phyloP scores from a whole-genome alignment of 1,140 invertebrate genomes.

The Bombus turneri region DNA sequence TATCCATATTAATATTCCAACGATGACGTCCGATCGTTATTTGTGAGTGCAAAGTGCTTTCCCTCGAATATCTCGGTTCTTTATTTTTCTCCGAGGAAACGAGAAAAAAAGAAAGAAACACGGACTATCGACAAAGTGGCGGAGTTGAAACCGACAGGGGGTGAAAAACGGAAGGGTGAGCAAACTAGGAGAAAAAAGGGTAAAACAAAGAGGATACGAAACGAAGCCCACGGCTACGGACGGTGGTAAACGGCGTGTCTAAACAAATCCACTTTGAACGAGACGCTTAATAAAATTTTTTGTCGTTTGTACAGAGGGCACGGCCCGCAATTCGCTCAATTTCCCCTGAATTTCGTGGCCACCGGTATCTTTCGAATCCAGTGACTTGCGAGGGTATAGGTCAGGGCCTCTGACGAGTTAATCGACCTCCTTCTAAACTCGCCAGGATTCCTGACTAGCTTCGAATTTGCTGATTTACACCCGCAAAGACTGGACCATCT shows the following conservation, averaged over 20 bases:
- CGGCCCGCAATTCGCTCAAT: conserved; percentile 9
- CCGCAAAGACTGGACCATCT: neutral
- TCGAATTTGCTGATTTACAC: neutral
- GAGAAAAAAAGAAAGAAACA: neutral
- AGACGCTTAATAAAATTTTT: conserved; percentile 26
- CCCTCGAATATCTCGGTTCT: conserved; percentile 12
- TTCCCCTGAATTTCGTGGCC: neutral
- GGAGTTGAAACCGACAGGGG: neutral
- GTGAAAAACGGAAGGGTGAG: neutral
- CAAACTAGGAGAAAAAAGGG: neutral
- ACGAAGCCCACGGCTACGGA: neutral
- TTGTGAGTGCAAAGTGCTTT: conserved; percentile 71
- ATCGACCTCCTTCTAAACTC: neutral
- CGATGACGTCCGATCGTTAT: conserved; percentile 76
- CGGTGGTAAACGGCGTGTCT: conserved; percentile 19
- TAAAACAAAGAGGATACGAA: neutral
- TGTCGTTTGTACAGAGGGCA: conserved; percentile 7
- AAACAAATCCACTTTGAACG: conserved; percentile 33
- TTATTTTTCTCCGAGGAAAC: conserved; percentile 10
- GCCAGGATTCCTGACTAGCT: neutral
- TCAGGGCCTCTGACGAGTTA: conserved; percentile 2
- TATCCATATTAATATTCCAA: conserved; percentile 74
- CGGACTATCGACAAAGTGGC: conserved; percentile 9
- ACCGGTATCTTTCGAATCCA: neutral
- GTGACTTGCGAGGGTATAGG: neutral